Evolutionary conservation across 2,113 vertebrate genomes (phyloP).

Genomic region (Prionailurus viverrinus): DNA sequence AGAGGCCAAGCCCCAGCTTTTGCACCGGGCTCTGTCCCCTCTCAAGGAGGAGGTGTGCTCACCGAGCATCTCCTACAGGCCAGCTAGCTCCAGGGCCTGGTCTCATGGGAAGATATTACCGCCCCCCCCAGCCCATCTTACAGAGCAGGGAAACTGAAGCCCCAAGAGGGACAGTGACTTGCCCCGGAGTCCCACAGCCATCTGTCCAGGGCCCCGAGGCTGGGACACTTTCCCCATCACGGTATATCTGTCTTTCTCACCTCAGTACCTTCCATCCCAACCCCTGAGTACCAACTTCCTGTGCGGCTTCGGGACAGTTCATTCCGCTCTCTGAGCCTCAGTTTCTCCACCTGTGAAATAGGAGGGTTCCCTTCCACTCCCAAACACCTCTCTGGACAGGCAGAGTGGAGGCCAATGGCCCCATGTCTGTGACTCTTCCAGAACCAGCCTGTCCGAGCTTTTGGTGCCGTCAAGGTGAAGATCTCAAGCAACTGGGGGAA

Average conservation of each 20-base stretch:
- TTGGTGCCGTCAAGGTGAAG: slow-evolving; percentile 74
- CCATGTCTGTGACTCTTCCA: slow-evolving; percentile 45
- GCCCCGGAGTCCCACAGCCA: neutral
- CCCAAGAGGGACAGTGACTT: neutral
- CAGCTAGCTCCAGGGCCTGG: neutral
- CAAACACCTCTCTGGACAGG: neutral
- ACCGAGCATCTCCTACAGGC: neutral
- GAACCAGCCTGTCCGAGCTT: slow-evolving; percentile 69
- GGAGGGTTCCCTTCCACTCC: neutral
- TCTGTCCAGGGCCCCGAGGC: neutral
- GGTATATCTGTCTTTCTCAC: neutral
- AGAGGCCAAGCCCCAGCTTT: neutral
- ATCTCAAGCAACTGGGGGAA: slow-evolving; percentile 84
- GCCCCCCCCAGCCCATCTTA: neutral
- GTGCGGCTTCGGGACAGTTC: neutral
- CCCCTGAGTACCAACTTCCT: neutral
- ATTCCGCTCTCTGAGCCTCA: neutral
- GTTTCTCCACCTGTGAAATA: neutral
- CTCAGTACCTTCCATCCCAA: neutral
- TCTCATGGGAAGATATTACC: neutral
- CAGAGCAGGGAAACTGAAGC: neutral
- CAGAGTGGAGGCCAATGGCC: neutral
- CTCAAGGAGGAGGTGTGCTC: accelerated
- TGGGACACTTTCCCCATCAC: neutral
- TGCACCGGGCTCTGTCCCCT: neutral